These are phyloP conservation scores for Panagrolaimus sp. DNA, from an alignment of 1,140 invertebrate genomes.

Conservation along the genomic window DNA sequence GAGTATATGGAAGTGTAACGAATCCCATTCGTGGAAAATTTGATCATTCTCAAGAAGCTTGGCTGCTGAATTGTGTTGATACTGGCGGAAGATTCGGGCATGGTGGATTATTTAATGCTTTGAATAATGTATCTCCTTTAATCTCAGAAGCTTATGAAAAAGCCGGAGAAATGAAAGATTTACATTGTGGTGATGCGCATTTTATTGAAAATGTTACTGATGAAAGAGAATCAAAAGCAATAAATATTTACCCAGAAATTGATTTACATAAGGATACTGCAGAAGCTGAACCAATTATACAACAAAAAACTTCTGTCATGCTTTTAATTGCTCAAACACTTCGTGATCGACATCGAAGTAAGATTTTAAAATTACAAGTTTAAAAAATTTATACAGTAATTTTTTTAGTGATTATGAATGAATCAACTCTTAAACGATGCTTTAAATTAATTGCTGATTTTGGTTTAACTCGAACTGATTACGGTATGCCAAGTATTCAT, in stretches of 20 bases:
- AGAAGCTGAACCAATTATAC: background rate
- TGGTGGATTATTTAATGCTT: slow-evolving; percentile 25
- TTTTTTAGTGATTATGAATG: slow-evolving; percentile 19
- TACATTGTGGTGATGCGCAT: slow-evolving; percentile 24
- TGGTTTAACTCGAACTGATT: background rate
- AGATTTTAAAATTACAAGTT: background rate
- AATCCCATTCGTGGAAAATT: slow-evolving; percentile 19
- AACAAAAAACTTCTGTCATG: slow-evolving; percentile 18
- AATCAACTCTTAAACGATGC: slow-evolving; percentile 23
- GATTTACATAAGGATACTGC: background rate
- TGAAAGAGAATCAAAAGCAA: background rate
- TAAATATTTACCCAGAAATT: background rate
- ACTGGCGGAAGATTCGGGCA: slow-evolving; percentile 20
- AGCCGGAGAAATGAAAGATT: slow-evolving; percentile 26
- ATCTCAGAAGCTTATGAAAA: slow-evolving; percentile 19
- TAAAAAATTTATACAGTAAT: background rate
- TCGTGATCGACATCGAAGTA: slow-evolving; percentile 21
- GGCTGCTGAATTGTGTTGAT: slow-evolving; percentile 28
- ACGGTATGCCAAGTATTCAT: slow-evolving; percentile 18
- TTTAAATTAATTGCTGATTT: slow-evolving; percentile 17
- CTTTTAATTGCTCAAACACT: slow-evolving; percentile 21
- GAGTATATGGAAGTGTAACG: slow-evolving; percentile 25
- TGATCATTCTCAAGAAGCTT: slow-evolving; percentile 13
- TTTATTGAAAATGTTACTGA: slow-evolving; percentile 28
- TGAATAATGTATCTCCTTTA: background rate